Conservation (phyloP, 2,888 invertebrate genomes). For the Cremastinae sp. region DNA sequence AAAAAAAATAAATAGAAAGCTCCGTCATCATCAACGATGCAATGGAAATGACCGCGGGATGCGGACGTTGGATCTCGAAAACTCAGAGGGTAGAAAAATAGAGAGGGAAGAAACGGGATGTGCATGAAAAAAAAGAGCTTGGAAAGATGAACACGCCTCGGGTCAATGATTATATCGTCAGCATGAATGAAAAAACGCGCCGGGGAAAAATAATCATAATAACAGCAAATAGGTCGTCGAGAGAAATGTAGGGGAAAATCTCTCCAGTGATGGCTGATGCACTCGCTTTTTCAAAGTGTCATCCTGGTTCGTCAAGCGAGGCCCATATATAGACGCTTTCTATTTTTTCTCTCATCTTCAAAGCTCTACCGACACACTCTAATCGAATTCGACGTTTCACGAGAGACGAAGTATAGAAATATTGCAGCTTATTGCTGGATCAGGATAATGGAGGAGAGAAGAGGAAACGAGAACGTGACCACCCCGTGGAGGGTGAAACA, state of each 20-base stretch:
- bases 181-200: slow-evolving; percentile 15
- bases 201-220: slow-evolving; percentile 62
- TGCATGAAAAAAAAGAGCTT: slow-evolving; percentile 1
- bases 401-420: slow-evolving; percentile 40
- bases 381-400: slow-evolving; percentile 57
- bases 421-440: slow-evolving; percentile 25
- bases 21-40: no score
- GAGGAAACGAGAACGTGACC: slow-evolving; percentile 10
- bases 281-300: slow-evolving; percentile 17
- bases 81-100: no score
- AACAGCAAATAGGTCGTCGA: slow-evolving; percentile 67
- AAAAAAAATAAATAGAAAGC: no score
- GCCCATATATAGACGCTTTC: slow-evolving; percentile 21
- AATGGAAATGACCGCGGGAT: no score
- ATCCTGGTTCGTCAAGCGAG: background rate
- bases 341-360: slow-evolving; percentile 24
- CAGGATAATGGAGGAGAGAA: background rate
- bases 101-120: slow-evolving; percentile 13
- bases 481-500: slow-evolving; percentile 31
- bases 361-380: no score
- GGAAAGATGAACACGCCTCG: slow-evolving; percentile 35
- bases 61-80: no score
- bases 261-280: slow-evolving; percentile 28
- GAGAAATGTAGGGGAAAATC: slow-evolving; percentile 35
- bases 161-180: slow-evolving; percentile 4